Evolutionary conservation across 2,113 vertebrate species (phyloP), one percentile per base, ranked within the genome.

Genomic region (Epinephelus fuscoguttatus): DNA sequence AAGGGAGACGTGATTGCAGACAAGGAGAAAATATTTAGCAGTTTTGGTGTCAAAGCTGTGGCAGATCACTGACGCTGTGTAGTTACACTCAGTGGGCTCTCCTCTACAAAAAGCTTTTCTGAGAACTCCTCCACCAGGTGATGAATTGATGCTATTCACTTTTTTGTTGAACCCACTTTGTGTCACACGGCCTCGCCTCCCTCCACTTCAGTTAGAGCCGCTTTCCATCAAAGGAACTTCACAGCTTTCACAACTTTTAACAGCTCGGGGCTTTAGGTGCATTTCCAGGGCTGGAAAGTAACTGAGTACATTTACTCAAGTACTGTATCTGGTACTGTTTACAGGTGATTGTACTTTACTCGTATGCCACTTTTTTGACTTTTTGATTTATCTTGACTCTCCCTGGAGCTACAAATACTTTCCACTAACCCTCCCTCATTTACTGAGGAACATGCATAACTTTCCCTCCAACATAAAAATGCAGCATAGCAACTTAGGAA

Each of bases 21-120:
- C 84, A 88, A 81, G 81, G 77, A 89, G 83, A 86, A 91, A 92
- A 92, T 92, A 92, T 92, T 93, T 92, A 45, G 78, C 81, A 67
- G 89, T 81, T 77, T 75, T 75, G 55, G 85, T 89, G 85, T 89
- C 90, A 91, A 86, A 90, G 89, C 87, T 82, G 91, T 74, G 80
- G 85, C 77, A 52, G 88, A 86, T 81, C 83, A 13, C 33, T 85
- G 89, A 80, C 68, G 81, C 52, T 3, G 47, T 12, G 64, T 4
- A 25, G 69, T 33, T 69, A 72, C 71, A 30, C 70, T 49, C 23
- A n/a, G 75, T 5, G 5, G 59, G 61, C 37, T 37, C 49, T 5
- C 27, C 70, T 7, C 5, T 3, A 8, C 49, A 40, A 33, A 52
- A 50, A 5, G 21, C 57, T 25, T 2, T 2, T 74, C 62, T 56